Evolutionary conservation across 2,888 invertebrate genomes (phyloP).

Genomic region (Aporophyla lueneburgensis): DNA sequence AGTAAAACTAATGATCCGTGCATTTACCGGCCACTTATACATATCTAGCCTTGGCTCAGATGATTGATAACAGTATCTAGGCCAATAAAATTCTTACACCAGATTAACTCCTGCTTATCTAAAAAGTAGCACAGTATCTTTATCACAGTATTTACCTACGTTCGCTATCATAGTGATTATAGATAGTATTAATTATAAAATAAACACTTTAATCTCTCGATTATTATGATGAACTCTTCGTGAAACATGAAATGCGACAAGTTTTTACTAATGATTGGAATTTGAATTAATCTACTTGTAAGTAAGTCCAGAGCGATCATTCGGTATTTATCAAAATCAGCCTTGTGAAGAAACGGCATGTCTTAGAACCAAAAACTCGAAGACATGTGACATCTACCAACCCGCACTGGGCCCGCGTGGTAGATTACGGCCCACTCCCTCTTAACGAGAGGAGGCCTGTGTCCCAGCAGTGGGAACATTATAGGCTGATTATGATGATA

Average conservation of each 20-base stretch:
- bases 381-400: no score
- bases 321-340: neutral
- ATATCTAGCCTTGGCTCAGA: slow-evolving; percentile 31
- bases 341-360: no score
- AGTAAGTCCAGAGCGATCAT: neutral
- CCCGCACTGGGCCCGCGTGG: no score
- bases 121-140: slow-evolving; percentile 39
- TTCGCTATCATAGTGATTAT: slow-evolving; percentile 42
- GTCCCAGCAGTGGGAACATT: no score
- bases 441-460: no score
- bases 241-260: neutral
- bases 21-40: neutral
- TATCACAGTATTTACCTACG: slow-evolving; percentile 47
- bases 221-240: slow-evolving; percentile 9
- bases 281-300: neutral
- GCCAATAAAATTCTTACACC: slow-evolving; percentile 44
- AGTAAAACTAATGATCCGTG: neutral
- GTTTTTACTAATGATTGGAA: neutral
- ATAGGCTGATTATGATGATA: no score
- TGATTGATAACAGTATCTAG: slow-evolving; percentile 46
- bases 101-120: slow-evolving; percentile 42
- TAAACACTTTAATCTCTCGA: slow-evolving; percentile 25
- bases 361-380: no score
- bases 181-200: slow-evolving; percentile 42
- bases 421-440: no score